Conservation (phyloP, 2,888 invertebrate species). For the Disparrhopalites patrizii region DNA sequence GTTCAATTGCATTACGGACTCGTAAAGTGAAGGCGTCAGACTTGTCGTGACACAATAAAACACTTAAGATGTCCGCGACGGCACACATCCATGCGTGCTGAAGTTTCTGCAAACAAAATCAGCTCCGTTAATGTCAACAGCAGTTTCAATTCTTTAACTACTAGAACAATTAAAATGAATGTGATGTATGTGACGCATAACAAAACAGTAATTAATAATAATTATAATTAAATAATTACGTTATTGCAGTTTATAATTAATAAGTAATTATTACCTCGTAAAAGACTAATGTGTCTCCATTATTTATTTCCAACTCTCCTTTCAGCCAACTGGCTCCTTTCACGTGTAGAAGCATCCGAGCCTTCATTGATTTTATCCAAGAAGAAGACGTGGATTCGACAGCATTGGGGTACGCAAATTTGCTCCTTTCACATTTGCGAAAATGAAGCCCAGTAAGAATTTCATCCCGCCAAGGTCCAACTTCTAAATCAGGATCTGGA, state of each 20-base stretch:
- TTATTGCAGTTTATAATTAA: background rate
- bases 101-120: conserved; percentile 30
- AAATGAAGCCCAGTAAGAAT: conserved; percentile 40
- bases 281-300: conserved; percentile 44
- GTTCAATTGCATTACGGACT: conserved; percentile 43
- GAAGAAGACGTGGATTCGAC: conserved; percentile 31
- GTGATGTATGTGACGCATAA: no score
- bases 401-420: conserved; percentile 42
- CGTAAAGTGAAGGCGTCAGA: conserved; percentile 35
- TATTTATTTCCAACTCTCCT: conserved; percentile 44
- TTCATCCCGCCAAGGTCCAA: conserved; percentile 46
- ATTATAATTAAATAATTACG: background rate
- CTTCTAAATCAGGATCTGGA: conserved; percentile 40
- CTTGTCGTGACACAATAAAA: conserved; percentile 33
- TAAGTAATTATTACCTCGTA: conserved; percentile 34
- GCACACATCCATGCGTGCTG: conserved; percentile 41
- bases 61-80: conserved; percentile 38
- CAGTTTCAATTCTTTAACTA: no score
- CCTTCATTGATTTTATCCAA: conserved; percentile 40
- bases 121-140: no score
- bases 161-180: no score
- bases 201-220: background rate
- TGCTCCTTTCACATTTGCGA: conserved; percentile 31
- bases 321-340: conserved; percentile 28
- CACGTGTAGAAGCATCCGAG: conserved; percentile 34